Percentiles rank a stretch among this genome's conserved stretches.
These are phyloP conservation scores for Tigriopus japonicus DNA, from an alignment of 1,140 invertebrate species.

Conservation along the genomic window DNA sequence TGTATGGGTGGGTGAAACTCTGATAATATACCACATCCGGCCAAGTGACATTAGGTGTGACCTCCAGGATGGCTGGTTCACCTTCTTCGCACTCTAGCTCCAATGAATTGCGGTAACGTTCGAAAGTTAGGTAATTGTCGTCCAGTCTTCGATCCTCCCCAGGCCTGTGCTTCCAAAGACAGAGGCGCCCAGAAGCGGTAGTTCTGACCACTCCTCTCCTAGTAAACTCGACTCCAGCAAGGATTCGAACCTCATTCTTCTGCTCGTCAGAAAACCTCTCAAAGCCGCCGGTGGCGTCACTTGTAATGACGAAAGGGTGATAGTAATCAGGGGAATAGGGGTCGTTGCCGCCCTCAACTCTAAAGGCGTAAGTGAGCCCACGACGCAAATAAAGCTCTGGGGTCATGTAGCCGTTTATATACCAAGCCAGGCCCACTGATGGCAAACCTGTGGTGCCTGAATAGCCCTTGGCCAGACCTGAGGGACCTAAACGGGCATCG, in stretches of 20 bases:
- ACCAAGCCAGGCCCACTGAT: constrained; percentile 38
- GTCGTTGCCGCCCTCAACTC: constrained; percentile 65
- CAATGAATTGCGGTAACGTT: constrained; percentile 58
- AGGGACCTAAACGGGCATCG: constrained; percentile 44
- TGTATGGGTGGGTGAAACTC: constrained; percentile 71
- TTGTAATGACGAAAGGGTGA: constrained; percentile 76
- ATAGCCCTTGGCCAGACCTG: constrained; percentile 52
- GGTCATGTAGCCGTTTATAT: constrained; percentile 65
- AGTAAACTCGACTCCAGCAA: constrained; percentile 66
- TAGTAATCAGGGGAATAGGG: constrained; percentile 66
- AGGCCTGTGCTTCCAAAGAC: constrained; percentile 41
- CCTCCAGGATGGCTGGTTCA: constrained; percentile 28
- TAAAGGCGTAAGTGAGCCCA: constrained; percentile 62
- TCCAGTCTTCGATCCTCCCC: constrained; percentile 51
- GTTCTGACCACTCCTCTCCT: constrained; percentile 32
- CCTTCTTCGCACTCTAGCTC: constrained; percentile 42
- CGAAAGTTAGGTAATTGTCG: constrained; percentile 53
- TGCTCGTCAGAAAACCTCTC: constrained; percentile 48
- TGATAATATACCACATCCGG: constrained; percentile 84
- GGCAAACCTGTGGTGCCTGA: constrained; percentile 43
- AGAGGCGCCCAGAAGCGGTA: constrained; percentile 37
- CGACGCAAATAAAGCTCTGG: constrained; percentile 70
- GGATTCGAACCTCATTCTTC: constrained; percentile 48
- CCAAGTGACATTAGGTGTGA: constrained; percentile 73
- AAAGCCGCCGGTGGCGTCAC: constrained; percentile 56